Base-by-base conservation (phyloP, 1,140 invertebrate species). In the Hyles euphorbiae region DNA sequence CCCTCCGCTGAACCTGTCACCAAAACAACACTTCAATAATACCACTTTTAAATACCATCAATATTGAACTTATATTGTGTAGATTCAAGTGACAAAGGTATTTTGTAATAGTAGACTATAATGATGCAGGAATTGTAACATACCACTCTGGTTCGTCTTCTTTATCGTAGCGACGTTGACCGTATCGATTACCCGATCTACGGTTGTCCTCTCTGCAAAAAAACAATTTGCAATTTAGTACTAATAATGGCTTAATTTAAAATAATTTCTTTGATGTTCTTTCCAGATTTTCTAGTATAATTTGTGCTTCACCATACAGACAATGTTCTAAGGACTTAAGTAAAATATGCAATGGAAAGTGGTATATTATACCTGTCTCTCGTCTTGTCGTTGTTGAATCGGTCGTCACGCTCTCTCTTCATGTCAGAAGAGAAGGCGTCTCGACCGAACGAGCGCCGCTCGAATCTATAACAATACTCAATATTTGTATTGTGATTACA, bases 1-100 rank as follows among this genome's bases (percentile, higher is more conserved):
- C 43, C 96, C 97, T 53, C 93, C 94, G 76, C 94, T 95, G 77
- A 96, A 97, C 93, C 93, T 89, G 64, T 48, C 5, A 45, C 2
- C 7, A 48, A 48, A 48, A 5, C 5, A 8, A 8, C 5, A 11
- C 7, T 22, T 48, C 5, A 48, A 11, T n/a, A 48, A 10, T n/a
- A 11, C 12, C 5, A 5, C 2, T 11, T n/a, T n/a, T 48, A n/a
- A 5, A n/a, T 47, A n/a, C 4, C 7, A 48, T 22, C 22, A 22
- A 22, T 22, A 22, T 1, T 22, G 2, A 2, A 22, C 22, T 22
- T 22, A 22, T 22, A 22, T 2, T 22, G 2, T 22, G 22, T 0
- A 22, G 22, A 22, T 0, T 22, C 0, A 22, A 22, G 22, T 22
- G 22, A 22, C 22, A 22, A 1, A 22, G 2, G 2, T 22, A 22